Evolutionary conservation across 2,113 vertebrate genomes (phyloP).

Genomic region (Catagonus wagneri): DNA sequence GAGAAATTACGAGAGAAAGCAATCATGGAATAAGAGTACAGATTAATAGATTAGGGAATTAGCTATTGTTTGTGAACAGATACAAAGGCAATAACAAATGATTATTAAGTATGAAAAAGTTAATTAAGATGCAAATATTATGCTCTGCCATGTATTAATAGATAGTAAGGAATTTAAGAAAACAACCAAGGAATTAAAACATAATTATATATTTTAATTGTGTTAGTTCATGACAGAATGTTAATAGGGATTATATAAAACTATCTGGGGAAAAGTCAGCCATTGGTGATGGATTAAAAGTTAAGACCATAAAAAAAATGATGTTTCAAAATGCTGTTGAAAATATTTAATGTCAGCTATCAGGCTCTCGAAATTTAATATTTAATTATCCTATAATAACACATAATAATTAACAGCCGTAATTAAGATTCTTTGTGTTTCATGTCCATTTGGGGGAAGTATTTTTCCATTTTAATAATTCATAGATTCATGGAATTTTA

Average conservation of each 20-base stretch:
- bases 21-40: not conserved
- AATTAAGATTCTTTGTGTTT: not conserved
- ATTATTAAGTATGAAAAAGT: conserved; percentile 39
- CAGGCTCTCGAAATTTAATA: not conserved
- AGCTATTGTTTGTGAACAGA: conserved; percentile 30
- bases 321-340: not conserved
- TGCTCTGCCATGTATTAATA: conserved; percentile 61
- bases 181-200: conserved; percentile 69
- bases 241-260: conserved; percentile 57
- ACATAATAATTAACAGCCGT: not conserved
- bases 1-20: conserved; percentile 18
- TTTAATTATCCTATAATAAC: not conserved
- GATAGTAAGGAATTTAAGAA: conserved; percentile 72
- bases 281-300: conserved; percentile 17
- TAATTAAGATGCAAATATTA: conserved; percentile 77
- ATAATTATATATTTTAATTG: conserved; percentile 73
- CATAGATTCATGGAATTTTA: not conserved
- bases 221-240: conserved; percentile 55
- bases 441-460: not conserved
- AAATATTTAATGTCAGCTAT: not conserved
- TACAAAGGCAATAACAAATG: conserved; percentile 43
- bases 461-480: not conserved
- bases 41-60: conserved; percentile 13
- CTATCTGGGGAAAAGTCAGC: not conserved
- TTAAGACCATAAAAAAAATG: not conserved